A percentile compares a stretch with the other conserved stretches of the same genome.
Conservation (phyloP, 2,888 invertebrate genomes). For the Caenorhabditis japonica region DNA sequence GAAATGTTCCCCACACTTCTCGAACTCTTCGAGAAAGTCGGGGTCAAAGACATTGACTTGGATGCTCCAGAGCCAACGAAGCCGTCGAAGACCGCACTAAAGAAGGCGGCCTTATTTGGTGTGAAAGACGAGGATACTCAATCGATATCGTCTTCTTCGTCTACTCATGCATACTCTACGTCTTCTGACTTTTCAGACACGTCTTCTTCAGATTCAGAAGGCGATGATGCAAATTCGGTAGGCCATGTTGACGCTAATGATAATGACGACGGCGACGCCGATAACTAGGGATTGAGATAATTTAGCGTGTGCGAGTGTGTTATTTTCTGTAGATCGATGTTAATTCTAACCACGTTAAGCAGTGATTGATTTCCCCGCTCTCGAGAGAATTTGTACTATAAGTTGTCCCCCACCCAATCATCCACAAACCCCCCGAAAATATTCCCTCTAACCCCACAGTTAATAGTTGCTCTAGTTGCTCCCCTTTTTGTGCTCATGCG, state of each 20-base stretch:
- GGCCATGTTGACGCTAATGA: too few species aligned
- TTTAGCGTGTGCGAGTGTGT: neutral
- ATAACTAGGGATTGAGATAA: constrained; percentile 1
- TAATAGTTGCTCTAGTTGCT: constrained; percentile 39
- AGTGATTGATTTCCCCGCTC: constrained; percentile 12
- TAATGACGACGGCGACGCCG: neutral
- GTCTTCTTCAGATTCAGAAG: constrained; percentile 3
- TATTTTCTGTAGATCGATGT: constrained; percentile 18
- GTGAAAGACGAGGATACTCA: constrained; percentile 22
- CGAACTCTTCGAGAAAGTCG: constrained; percentile 27
- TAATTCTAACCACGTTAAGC: constrained; percentile 18
- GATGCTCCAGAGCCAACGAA: neutral
- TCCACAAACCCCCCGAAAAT: constrained; percentile 11
- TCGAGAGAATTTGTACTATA: constrained; percentile 28
- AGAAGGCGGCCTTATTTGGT: constrained; percentile 5
- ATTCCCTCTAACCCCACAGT: constrained; percentile 31
- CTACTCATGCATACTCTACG: constrained; percentile 4
- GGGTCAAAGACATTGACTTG: constrained; percentile 13
- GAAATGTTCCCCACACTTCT: constrained; percentile 47
- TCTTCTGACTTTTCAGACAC: constrained; percentile 14
- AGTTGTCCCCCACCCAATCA: constrained; percentile 30
- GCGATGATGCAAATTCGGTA: constrained; percentile 4
- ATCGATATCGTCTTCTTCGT: constrained; percentile 26
- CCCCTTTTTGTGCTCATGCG: too few species aligned
- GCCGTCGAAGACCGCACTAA: constrained; percentile 8